A percentile compares a stretch with the other conserved stretches of the same genome.
phyloP scores from a whole-genome alignment of 2,888 invertebrate genomes.

The Bellardia bayeri region DNA sequence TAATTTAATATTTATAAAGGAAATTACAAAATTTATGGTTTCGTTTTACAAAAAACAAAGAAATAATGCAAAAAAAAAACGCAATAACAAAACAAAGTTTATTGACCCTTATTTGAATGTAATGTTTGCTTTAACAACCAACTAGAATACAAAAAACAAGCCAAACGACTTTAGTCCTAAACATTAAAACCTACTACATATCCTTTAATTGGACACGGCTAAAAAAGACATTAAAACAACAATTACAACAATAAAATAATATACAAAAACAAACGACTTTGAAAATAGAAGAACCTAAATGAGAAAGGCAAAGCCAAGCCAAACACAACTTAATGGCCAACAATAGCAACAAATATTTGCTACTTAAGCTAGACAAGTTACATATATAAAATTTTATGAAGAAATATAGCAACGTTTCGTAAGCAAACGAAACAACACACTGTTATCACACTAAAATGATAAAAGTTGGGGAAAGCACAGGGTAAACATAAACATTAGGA shows the following conservation, averaged over 20 bases:
- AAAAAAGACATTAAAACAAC: constrained; percentile 30
- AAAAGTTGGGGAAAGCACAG: background rate
- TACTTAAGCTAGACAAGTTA: constrained; percentile 1
- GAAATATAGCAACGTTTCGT: background rate
- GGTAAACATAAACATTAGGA: background rate
- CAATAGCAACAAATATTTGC: constrained; percentile 26
- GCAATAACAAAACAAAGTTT: constrained; percentile 4
- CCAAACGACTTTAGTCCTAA: too few species aligned
- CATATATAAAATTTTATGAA: background rate
- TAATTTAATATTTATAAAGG: constrained; percentile 16
- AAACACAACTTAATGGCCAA: constrained; percentile 1
- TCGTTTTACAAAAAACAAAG: background rate
- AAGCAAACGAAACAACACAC: constrained; percentile 1
- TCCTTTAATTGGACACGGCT: too few species aligned
- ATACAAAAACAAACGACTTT: background rate
- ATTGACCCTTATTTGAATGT: constrained; percentile 11
- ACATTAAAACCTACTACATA: background rate
- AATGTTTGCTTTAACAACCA: background rate
- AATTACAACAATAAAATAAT: background rate
- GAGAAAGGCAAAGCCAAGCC: constrained; percentile 21
- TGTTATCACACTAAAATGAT: background rate
- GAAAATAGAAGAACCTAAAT: background rate
- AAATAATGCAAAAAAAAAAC: background rate
- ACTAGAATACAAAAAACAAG: background rate
- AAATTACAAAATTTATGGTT: constrained; percentile 9